Evolutionary conservation across 1,140 invertebrate genomes (phyloP).

Genomic region (Steinernema khuongi): DNA sequence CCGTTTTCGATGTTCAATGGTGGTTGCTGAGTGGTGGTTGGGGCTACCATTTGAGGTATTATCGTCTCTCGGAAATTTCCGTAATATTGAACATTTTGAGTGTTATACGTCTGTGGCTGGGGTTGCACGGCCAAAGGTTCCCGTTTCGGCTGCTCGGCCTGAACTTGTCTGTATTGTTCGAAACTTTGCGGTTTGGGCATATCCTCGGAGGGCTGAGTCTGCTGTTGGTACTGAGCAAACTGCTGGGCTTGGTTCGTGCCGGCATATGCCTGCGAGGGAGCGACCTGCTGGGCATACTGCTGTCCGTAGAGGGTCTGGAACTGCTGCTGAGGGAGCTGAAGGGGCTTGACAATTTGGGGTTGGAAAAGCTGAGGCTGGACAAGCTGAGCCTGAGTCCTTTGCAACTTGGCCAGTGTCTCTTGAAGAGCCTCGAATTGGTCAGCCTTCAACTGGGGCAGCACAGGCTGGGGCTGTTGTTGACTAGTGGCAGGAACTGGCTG

Average conservation of each 20-base stretch:
- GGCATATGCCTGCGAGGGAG: not conserved
- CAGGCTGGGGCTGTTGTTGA: not conserved
- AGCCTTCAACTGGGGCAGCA: not conserved
- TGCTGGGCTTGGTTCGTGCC: too few species aligned
- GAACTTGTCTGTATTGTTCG: not conserved
- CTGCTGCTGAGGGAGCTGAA: not conserved
- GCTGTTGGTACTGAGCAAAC: not conserved
- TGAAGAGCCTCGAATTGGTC: not conserved
- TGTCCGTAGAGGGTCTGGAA: not conserved
- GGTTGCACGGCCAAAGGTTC: not conserved
- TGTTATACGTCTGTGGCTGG: not conserved
- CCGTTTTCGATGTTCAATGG: not conserved
- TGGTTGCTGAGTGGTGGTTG: not conserved
- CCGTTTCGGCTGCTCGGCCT: not conserved
- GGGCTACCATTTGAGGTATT: not conserved
- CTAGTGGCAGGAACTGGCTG: not conserved
- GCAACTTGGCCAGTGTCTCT: not conserved
- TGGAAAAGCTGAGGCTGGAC: not conserved
- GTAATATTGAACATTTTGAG: not conserved
- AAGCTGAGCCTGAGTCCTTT: not conserved
- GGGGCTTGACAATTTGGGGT: not conserved
- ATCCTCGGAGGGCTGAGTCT: not conserved
- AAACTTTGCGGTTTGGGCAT: too few species aligned
- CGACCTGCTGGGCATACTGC: not conserved
- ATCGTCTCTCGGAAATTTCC: not conserved